Percentiles rank a stretch among this genome's conserved stretches.
Evolutionary conservation across 2,113 vertebrate genomes (phyloP).

Genomic region (Salvelinus namaycush): DNA sequence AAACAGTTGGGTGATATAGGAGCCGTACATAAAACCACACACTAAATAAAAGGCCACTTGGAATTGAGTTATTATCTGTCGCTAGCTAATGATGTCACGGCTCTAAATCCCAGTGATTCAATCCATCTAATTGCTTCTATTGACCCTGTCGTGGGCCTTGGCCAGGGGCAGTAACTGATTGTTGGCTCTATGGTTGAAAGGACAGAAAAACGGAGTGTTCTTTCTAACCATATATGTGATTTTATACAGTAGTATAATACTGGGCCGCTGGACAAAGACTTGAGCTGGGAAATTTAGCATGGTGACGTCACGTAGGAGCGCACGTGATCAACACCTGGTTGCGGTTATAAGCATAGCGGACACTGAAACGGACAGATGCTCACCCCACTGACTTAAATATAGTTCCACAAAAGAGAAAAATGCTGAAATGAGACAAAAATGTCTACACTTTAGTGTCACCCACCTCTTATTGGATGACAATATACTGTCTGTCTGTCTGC

Average conservation of each 20-base stretch:
- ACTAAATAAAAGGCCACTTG: constrained; percentile 54
- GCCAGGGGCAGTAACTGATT: constrained; percentile 5
- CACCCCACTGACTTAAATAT: no score
- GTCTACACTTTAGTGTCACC: background rate
- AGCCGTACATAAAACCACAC: constrained; percentile 6
- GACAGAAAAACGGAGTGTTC: constrained; percentile 18
- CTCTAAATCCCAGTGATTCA: constrained; percentile 52
- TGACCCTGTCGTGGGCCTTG: constrained; percentile 15
- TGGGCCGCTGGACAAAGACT: constrained; percentile 94
- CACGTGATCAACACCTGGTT: constrained; percentile 85
- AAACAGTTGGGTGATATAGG: background rate
- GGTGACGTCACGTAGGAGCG: constrained; percentile 91
- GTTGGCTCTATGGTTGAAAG: background rate
- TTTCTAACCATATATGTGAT: no score
- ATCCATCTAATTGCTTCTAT: constrained; percentile 55
- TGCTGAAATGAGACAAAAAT: no score
- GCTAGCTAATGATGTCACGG: constrained; percentile 49
- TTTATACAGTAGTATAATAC: constrained; percentile 83
- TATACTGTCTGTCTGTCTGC: constrained; percentile 88
- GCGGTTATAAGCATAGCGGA: constrained; percentile 52
- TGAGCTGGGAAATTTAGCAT: constrained; percentile 98
- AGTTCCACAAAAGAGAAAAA: no score
- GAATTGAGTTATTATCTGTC: constrained; percentile 61
- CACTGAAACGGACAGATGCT: background rate
- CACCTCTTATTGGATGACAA: constrained; percentile 94